A percentile compares a stretch with the other conserved stretches of the same genome.
phyloP scores from a whole-genome alignment of 1,140 invertebrate species.

The Hyles euphorbiae region DNA sequence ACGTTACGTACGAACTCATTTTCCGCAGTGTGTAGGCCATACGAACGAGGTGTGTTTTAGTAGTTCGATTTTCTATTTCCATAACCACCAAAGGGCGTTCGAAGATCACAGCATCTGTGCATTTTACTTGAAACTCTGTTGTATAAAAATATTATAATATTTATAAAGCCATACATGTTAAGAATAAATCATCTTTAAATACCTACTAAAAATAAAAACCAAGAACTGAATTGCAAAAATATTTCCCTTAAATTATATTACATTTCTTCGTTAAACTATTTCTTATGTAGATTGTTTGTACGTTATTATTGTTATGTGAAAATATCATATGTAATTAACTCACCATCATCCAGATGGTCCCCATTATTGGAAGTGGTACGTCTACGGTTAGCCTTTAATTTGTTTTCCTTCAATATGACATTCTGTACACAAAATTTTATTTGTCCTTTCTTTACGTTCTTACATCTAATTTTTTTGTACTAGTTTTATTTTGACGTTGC shows the following conservation, averaged over 20 bases:
- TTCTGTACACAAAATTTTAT: slow-evolving; percentile 57
- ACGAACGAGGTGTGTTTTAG: slow-evolving; percentile 15
- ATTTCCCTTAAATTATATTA: no score
- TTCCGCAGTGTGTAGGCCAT: slow-evolving; percentile 23
- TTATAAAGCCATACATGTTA: no score
- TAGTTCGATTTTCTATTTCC: slow-evolving; percentile 7
- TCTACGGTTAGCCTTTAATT: not conserved
- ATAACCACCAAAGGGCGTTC: slow-evolving; percentile 13
- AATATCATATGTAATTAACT: slow-evolving; percentile 11
- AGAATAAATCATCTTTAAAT: no score
- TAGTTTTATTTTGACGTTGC: slow-evolving; percentile 32
- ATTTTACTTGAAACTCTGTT: no score
- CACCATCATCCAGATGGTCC: slow-evolving; percentile 26
- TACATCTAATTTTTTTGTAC: slow-evolving; percentile 41
- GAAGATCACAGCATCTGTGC: slow-evolving; percentile 7
- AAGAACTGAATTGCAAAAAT: no score
- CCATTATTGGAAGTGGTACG: not conserved
- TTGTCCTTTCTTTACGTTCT: slow-evolving; percentile 38
- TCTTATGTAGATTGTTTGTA: no score
- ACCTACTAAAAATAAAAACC: no score
- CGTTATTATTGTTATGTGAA: no score
- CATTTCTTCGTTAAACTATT: no score
- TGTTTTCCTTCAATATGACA: slow-evolving; percentile 34
- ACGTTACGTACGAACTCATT: slow-evolving; percentile 14
- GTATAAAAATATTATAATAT: no score